Base-by-base conservation (phyloP, 2,113 vertebrate species). In the Crypturellus undulatus region DNA sequence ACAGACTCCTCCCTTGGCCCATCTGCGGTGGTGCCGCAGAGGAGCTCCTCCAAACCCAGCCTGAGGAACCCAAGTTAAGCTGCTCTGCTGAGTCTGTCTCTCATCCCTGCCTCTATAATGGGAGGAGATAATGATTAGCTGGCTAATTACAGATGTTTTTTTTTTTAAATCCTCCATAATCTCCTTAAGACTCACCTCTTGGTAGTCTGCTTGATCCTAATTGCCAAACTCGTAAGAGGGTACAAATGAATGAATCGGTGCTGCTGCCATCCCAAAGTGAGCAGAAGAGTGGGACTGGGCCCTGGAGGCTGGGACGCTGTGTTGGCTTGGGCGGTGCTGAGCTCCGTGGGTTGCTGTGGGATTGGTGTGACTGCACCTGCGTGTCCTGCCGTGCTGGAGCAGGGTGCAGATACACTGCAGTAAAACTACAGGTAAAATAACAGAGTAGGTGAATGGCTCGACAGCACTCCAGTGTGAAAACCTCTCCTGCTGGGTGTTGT, bases 1-100 rank as follows among this genome's bases (percentile, higher is more conserved):
- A 18, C n/a, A 12, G 58, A 45, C 52, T 72, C 34, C 40, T 85
- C 63, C 4, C 0, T 25, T 15, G 62, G 68, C 14, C 52, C 45
- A 9, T 28, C 11, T 51, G 81, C 62, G 67, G 24, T 52, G 6
- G 34, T 72, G 60, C 73, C 36, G 77, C 69, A 78, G 42, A 78
- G 65, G 47, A 73, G 36, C 81, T 94, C 71, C 67, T 92, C 81
- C 65, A 89, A 78, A 86, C 52, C 67, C 49, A 82, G 21, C 15
- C 58, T 88, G 21, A 42, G 79, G 65, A 78, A 51, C 1, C 1
- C 16, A 80, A 71, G 28, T 65, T n/a, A 67, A 77, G 51, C 49
- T 70, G 11, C 25, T 90, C 52, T 42, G 34, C 15, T 13, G 34
- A 42, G 43, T 54, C 69, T 38, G 56, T 68, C 32, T 56, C 49